These are phyloP conservation scores for Polypterus senegalus DNA, from an alignment of 2,113 vertebrate species.

Conservation along the genomic window DNA sequence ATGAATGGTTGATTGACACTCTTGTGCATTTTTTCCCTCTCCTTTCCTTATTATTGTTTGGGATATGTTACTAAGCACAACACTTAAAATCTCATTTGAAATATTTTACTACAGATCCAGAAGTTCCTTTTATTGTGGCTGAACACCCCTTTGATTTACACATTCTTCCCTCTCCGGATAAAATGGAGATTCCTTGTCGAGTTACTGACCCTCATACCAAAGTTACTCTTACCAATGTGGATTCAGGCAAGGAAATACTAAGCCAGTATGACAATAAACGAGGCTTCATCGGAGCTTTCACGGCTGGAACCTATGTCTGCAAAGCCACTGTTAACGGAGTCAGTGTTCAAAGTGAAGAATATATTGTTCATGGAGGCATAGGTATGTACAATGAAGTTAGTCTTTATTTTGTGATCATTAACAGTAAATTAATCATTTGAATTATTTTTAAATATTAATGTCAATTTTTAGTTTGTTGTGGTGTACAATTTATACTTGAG, in stretches of 20 bases:
- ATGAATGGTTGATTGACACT: no score
- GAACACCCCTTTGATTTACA: conserved; percentile 35
- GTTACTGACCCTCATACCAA: conserved; percentile 57
- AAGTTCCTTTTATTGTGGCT: conserved; percentile 64
- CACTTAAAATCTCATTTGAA: no score
- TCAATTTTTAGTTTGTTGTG: no score
- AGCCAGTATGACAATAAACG: conserved; percentile 58
- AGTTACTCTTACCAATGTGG: conserved; percentile 53
- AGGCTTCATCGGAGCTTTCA: conserved; percentile 64
- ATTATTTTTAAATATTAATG: no score
- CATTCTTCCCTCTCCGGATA: conserved; percentile 32
- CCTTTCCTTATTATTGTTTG: no score
- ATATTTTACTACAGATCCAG: conserved; percentile 42
- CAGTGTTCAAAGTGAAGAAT: conserved; percentile 48
- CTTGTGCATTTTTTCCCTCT: no score
- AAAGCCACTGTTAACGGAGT: conserved; percentile 50
- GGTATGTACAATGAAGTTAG: conserved; percentile 35
- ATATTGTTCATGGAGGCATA: conserved; percentile 51
- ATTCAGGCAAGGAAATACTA: conserved; percentile 33
- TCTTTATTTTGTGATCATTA: no score
- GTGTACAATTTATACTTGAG: no score
- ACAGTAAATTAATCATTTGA: no score
- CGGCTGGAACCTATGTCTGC: conserved; percentile 62
- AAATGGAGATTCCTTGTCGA: conserved; percentile 66
- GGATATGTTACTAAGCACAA: no score